Conservation (phyloP, 2,113 vertebrate genomes). For the Balaeniceps rex region DNA sequence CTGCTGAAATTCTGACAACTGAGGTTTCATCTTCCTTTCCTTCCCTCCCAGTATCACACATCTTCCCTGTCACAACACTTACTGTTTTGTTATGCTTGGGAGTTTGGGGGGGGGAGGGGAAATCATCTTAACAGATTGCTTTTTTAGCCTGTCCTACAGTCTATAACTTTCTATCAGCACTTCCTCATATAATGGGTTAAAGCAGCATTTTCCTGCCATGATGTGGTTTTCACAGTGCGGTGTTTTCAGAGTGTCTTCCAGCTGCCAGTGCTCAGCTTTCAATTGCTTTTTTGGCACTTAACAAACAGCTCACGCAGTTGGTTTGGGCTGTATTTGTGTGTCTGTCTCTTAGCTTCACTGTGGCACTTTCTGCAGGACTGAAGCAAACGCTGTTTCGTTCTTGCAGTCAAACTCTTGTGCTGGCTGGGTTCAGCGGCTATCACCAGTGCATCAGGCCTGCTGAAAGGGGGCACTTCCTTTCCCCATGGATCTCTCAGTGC, state of each 20-base stretch:
- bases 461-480: not conserved
- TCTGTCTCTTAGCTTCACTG: not conserved
- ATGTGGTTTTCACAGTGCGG: conserved; percentile 49
- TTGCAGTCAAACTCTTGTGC: not conserved
- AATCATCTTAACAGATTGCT: not conserved
- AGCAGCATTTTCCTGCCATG: not conserved
- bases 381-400: not conserved
- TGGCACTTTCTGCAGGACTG: not conserved
- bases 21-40: not conserved
- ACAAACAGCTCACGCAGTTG: conserved; percentile 5
- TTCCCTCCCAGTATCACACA: not conserved
- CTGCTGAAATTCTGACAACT: not conserved
- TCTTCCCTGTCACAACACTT: not conserved
- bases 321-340: not conserved
- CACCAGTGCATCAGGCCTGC: not conserved
- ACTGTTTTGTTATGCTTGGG: not conserved
- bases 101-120: not conserved
- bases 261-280: not conserved
- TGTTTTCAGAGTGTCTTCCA: conserved; percentile 5
- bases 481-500: not conserved
- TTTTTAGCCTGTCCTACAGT: not conserved
- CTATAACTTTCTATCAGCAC: not conserved
- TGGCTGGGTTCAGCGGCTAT: not conserved
- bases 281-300: conserved; percentile 17
- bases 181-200: not conserved